Evolutionary conservation across 92 coral and sea anemone genomes (phyloP).

Genomic region (Anthopleura xanthogrammica): DNA sequence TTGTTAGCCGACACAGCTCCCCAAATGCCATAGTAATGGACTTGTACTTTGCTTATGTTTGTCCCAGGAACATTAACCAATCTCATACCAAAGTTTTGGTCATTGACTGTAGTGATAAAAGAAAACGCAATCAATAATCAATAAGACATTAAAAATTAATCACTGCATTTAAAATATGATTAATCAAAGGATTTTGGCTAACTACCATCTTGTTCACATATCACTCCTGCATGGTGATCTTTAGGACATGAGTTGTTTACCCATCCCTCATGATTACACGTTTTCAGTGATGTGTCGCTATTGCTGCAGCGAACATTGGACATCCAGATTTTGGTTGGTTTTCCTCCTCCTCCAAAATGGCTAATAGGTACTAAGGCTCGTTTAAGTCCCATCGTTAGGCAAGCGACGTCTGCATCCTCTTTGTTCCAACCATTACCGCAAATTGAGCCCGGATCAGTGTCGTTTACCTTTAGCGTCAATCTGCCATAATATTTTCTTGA

Average conservation of each 20-base stretch:
- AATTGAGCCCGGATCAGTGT: neutral
- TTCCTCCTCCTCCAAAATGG: neutral
- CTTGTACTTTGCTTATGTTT: neutral
- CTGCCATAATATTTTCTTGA: neutral
- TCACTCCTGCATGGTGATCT: neutral
- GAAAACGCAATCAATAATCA: neutral
- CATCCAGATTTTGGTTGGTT: neutral
- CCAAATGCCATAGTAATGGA: neutral
- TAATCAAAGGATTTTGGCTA: neutral
- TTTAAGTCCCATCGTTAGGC: neutral
- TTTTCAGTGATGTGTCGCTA: neutral
- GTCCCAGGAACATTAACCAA: neutral
- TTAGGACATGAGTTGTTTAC: neutral
- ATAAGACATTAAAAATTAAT: neutral
- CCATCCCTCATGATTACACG: neutral
- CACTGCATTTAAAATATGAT: neutral
- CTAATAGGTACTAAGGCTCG: neutral
- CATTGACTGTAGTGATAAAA: neutral
- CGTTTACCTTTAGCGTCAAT: neutral
- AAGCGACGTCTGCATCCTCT: neutral
- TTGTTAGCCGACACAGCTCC: neutral
- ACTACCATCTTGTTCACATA: neutral
- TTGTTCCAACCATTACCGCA: slow-evolving; percentile 4
- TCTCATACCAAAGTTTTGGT: neutral
- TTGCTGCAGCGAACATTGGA: neutral